A percentile compares a stretch with the other conserved stretches of the same genome.
Conservation (phyloP, 2,113 vertebrate genomes). For the Shinisaurus crocodilurus region DNA sequence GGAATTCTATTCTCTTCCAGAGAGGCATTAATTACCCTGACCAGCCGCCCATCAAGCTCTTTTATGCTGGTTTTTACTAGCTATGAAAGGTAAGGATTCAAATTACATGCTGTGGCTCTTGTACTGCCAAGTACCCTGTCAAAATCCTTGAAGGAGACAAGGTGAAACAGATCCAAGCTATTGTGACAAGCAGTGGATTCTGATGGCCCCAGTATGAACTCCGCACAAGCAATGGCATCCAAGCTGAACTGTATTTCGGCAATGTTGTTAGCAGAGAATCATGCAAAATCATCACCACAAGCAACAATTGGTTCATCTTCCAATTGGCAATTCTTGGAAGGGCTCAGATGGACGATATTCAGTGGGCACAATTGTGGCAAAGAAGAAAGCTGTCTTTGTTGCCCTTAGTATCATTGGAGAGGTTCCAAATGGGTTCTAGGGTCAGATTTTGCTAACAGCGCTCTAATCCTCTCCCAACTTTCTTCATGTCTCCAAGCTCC, state of each 20-base stretch:
- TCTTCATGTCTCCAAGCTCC: not conserved
- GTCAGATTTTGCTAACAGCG: too few species aligned
- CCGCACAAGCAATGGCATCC: not conserved
- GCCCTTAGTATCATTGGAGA: too few species aligned
- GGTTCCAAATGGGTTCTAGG: too few species aligned
- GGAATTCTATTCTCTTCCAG: not conserved
- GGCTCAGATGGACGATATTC: too few species aligned
- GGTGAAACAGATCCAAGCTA: not conserved
- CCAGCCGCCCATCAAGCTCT: not conserved
- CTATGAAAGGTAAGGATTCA: not conserved
- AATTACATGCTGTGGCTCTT: not conserved
- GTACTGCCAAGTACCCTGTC: not conserved
- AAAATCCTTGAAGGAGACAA: not conserved
- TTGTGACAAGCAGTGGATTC: not conserved
- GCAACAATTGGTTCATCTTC: too few species aligned
- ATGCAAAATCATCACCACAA: not conserved
- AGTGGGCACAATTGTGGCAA: too few species aligned
- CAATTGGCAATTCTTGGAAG: too few species aligned
- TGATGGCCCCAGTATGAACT: not conserved
- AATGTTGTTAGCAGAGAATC: not conserved
- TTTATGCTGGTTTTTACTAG: not conserved
- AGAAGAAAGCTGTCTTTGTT: too few species aligned
- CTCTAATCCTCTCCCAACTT: too few species aligned
- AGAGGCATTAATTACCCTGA: not conserved
- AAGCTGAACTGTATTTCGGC: not conserved